Percentiles rank a stretch among this genome's conserved stretches.
Evolutionary conservation across 2,888 invertebrate species (phyloP).

Genomic region (Leptopilina drosophilae): DNA sequence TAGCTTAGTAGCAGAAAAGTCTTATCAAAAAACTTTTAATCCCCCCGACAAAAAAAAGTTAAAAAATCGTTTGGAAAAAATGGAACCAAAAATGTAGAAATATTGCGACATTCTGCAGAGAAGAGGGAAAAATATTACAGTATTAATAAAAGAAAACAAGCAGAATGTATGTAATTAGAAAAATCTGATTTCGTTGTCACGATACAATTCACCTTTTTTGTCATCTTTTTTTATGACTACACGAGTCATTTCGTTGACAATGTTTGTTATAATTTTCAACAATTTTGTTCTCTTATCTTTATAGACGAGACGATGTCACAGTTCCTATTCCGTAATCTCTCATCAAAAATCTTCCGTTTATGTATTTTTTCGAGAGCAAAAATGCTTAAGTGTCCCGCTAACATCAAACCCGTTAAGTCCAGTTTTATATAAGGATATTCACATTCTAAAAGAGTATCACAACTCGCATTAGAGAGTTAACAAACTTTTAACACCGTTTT

Average conservation of each 20-base stretch:
- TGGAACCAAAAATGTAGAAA: too few relatives aligned
- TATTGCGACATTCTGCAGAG: too few relatives aligned
- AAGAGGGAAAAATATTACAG: too few relatives aligned
- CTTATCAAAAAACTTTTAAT: too few relatives aligned
- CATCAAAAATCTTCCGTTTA: constrained; percentile 17
- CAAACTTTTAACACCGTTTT: constrained; percentile 35
- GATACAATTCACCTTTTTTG: too few relatives aligned
- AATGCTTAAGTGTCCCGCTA: constrained; percentile 27
- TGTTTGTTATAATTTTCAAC: not conserved
- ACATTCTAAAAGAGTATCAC: constrained; percentile 23
- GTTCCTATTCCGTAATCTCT: not conserved
- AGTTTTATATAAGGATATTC: constrained; percentile 32
- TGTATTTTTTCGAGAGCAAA: constrained; percentile 11
- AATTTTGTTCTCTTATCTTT: not conserved
- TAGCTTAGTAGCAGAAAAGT: too few relatives aligned
- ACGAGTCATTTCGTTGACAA: not conserved
- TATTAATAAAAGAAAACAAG: too few relatives aligned
- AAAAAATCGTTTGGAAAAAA: too few relatives aligned
- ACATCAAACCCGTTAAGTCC: constrained; percentile 38
- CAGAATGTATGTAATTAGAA: too few relatives aligned
- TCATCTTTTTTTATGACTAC: not conserved
- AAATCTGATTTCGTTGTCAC: too few relatives aligned
- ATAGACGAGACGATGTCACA: not conserved
- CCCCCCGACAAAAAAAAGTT: too few relatives aligned
- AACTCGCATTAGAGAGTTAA: constrained; percentile 7